phyloP scores from a whole-genome alignment of 2,113 vertebrate species.

The Alethe castanea region DNA sequence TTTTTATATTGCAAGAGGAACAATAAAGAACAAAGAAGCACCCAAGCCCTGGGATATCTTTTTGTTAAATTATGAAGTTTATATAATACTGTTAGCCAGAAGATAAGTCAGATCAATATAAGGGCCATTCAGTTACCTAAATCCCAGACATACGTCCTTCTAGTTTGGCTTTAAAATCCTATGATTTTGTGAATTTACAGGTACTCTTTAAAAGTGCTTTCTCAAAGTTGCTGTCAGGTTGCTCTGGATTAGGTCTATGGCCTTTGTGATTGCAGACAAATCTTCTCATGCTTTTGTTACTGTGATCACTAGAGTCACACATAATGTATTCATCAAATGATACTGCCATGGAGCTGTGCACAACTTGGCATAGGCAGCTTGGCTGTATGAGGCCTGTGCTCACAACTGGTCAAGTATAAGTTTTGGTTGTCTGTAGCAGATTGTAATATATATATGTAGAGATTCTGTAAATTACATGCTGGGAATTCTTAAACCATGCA shows the following conservation, averaged over 20 bases:
- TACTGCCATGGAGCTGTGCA: neutral
- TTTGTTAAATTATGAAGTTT: neutral
- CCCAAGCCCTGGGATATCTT: neutral
- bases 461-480: neutral
- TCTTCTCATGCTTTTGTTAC: neutral
- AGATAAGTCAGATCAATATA: neutral
- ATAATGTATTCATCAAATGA: neutral
- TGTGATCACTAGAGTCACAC: neutral
- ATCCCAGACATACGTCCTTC: neutral
- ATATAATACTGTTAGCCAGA: neutral
- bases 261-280: neutral
- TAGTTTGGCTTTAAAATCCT: neutral
- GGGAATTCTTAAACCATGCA: neutral
- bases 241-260: neutral
- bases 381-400: neutral
- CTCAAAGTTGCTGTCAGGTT: neutral
- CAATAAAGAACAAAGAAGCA: neutral
- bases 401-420: neutral
- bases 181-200: neutral
- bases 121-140: neutral
- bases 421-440: neutral
- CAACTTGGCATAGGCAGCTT: neutral
- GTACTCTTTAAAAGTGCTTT: neutral
- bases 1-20: neutral
- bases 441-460: neutral